These are phyloP conservation scores for Cydia strobilella DNA, from an alignment of 1,140 invertebrate genomes.

Conservation along the genomic window DNA sequence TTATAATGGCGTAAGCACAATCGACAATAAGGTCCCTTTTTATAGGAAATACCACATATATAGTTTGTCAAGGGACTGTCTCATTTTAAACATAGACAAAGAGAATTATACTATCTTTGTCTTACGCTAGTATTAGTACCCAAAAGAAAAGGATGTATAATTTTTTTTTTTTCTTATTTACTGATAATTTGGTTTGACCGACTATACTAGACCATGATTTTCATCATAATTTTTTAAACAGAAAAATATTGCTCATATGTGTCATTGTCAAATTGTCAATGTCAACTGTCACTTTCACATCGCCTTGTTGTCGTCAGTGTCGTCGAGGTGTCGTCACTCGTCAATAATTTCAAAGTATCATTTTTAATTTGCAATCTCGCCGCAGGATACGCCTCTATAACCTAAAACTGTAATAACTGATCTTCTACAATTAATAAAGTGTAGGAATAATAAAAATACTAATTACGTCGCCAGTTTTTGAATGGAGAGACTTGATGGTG, in stretches of 20 bases:
- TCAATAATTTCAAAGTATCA: constrained; percentile 21
- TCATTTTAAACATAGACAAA: no score
- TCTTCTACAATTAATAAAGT: background rate
- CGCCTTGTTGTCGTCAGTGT: constrained; percentile 26
- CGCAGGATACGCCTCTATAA: constrained; percentile 19
- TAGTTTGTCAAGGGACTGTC: no score
- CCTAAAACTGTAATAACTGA: background rate
- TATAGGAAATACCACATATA: no score
- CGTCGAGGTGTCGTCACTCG: constrained; percentile 27
- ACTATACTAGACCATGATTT: no score
- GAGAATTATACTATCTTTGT: no score
- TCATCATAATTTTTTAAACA: no score
- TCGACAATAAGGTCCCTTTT: no score
- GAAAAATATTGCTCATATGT: background rate
- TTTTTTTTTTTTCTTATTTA: no score
- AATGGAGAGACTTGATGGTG: constrained; percentile 24
- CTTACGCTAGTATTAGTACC: no score
- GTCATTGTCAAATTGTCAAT: constrained; percentile 21
- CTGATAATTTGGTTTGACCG: no score
- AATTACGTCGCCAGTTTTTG: background rate
- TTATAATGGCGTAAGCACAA: no score
- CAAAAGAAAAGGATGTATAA: no score
- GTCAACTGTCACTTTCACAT: constrained; percentile 11
- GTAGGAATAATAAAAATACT: background rate
- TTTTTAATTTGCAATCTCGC: background rate